These are phyloP conservation scores for Holotrichia oblita DNA, from an alignment of 1,140 invertebrate genomes.

Conservation along the genomic window DNA sequence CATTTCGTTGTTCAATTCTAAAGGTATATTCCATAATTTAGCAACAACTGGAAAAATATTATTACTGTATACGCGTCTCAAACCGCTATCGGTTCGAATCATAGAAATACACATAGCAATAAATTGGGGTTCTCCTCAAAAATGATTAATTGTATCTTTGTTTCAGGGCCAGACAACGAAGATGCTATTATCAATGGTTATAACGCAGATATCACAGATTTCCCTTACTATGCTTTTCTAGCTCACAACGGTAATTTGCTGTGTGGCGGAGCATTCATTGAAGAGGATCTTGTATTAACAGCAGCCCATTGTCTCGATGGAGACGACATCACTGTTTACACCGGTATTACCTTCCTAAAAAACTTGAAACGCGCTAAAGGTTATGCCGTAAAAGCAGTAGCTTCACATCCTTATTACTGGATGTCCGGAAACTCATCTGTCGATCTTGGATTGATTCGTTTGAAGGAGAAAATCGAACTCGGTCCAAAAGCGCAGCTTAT, in stretches of 20 bases:
- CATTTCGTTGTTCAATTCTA: too few relatives aligned
- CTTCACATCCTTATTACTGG: neutral
- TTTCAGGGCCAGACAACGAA: neutral
- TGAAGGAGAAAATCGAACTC: neutral
- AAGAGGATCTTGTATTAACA: conserved; percentile 32
- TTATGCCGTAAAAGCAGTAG: neutral
- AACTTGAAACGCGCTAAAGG: neutral
- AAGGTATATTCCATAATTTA: too few relatives aligned
- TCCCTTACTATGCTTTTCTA: neutral
- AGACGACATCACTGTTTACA: neutral
- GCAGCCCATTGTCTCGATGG: conserved; percentile 45
- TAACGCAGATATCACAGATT: neutral
- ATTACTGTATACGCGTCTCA: too few relatives aligned
- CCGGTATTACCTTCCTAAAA: neutral
- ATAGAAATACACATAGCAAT: too few relatives aligned
- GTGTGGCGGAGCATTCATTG: conserved; percentile 45
- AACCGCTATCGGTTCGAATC: too few relatives aligned
- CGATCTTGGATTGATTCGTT: neutral
- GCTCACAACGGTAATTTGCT: neutral
- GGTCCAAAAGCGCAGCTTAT: neutral
- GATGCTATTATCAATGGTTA: neutral
- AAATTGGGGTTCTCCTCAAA: too few relatives aligned
- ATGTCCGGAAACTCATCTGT: neutral
- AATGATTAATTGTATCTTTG: neutral
- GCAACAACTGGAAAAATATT: too few relatives aligned